phyloP scores from a whole-genome alignment of 2,888 invertebrate genomes.

The Tethea ocularis region DNA sequence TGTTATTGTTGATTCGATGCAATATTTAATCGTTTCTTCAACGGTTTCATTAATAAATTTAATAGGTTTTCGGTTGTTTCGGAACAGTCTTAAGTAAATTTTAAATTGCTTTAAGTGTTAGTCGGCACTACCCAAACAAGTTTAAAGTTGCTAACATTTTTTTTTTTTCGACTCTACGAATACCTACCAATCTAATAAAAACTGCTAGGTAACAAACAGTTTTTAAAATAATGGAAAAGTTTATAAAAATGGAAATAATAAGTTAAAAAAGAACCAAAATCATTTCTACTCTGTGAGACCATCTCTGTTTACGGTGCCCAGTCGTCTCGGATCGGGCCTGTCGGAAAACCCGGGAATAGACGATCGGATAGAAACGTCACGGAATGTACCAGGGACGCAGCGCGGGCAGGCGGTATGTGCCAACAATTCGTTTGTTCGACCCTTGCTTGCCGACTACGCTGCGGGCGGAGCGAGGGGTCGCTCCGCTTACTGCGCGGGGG shows the following conservation, averaged over 20 bases:
- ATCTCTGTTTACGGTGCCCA: background rate
- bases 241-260: no score
- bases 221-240: no score
- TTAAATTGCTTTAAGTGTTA: no score
- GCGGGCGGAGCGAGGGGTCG: slow-evolving; percentile 37
- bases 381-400: slow-evolving; percentile 63
- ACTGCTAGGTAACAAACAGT: no score
- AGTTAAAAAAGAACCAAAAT: no score
- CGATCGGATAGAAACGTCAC: slow-evolving; percentile 55
- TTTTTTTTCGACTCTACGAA: no score
- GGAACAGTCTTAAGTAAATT: background rate
- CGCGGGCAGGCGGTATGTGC: slow-evolving; percentile 42
- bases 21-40: background rate
- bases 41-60: no score
- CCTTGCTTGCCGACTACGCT: slow-evolving; percentile 25
- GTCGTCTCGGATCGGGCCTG: background rate
- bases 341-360: background rate
- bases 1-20: background rate
- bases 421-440: slow-evolving; percentile 33
- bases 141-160: no score
- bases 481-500: slow-evolving; percentile 41
- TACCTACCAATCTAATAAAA: no score
- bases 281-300: no score
- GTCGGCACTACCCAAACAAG: no score
- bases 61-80: background rate